A percentile compares a stretch with the other conserved stretches of the same genome.
phyloP scores from a whole-genome alignment of 2,797 vertebrate genomes.

The Cetoscarus ocellatus region DNA sequence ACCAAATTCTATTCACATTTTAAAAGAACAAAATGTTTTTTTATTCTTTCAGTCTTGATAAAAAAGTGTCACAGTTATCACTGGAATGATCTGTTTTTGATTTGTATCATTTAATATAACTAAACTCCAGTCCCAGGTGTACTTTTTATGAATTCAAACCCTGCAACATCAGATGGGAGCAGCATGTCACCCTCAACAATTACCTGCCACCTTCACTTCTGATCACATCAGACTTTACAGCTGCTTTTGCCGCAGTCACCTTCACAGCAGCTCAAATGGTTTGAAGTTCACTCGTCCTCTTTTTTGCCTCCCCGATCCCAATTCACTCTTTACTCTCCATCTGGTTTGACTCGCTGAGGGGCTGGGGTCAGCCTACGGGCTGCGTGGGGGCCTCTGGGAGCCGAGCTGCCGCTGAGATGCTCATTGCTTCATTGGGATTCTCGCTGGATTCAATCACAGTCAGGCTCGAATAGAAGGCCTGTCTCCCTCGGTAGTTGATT shows the following conservation, averaged over 20 bases:
- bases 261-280: conserved; percentile 53
- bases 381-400: conserved; percentile 8
- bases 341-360: conserved; percentile 32
- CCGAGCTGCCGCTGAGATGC: conserved; percentile 48
- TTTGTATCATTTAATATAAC: conserved; percentile 14
- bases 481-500: conserved; percentile 48
- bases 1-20: not conserved
- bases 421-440: conserved; percentile 76
- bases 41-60: conserved; percentile 2
- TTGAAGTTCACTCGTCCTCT: conserved; percentile 46
- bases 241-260: conserved; percentile 56
- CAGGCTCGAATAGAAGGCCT: conserved; percentile 52
- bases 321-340: conserved; percentile 22
- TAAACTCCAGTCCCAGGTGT: not conserved
- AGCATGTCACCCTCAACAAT: conserved; percentile 29
- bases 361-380: conserved; percentile 22
- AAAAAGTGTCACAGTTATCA: conserved; percentile 7
- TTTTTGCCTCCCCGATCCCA: conserved; percentile 19
- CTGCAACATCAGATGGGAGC: conserved; percentile 12
- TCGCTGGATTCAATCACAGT: conserved; percentile 72
- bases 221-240: conserved; percentile 34
- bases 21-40: not conserved
- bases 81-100: conserved; percentile 6
- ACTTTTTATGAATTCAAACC: conserved; percentile 18
- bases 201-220: conserved; percentile 40